Evolutionary conservation across 2,797 vertebrate genomes (phyloP).

Genomic region (Etheostoma nigrum): DNA sequence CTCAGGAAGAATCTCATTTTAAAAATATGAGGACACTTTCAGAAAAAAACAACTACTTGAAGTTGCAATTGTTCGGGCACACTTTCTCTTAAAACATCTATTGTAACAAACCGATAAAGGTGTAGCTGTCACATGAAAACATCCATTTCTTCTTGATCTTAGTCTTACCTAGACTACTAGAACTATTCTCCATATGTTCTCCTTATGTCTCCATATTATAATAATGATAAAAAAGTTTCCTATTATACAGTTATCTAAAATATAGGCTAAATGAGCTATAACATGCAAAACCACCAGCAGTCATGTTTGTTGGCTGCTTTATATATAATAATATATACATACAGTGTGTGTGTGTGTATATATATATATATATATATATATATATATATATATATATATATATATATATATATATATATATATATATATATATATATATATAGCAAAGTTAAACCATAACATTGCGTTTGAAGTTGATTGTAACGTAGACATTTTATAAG

Average conservation of each 20-base stretch:
- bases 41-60: constrained; percentile 8
- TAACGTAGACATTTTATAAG: constrained; percentile 22
- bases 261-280: not conserved
- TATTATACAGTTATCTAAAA: not conserved
- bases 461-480: constrained; percentile 16
- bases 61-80: not conserved
- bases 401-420: no score
- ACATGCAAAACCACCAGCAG: not conserved
- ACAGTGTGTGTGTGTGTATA: no score
- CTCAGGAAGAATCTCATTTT: constrained; percentile 17
- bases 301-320: constrained; percentile 11
- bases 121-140: not conserved
- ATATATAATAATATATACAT: no score
- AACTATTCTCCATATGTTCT: not conserved
- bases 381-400: no score
- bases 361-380: no score
- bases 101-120: not conserved
- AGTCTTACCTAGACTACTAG: not conserved
- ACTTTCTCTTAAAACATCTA: not conserved
- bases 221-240: not conserved
- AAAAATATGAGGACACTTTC: constrained; percentile 16
- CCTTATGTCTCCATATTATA: no score
- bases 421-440: no score
- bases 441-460: constrained; percentile 4
- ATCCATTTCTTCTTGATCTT: not conserved